Percentiles rank a stretch among this genome's conserved stretches.
Evolutionary conservation across 1,140 invertebrate genomes (phyloP).

Genomic region (Zaprionus tsacasi): DNA sequence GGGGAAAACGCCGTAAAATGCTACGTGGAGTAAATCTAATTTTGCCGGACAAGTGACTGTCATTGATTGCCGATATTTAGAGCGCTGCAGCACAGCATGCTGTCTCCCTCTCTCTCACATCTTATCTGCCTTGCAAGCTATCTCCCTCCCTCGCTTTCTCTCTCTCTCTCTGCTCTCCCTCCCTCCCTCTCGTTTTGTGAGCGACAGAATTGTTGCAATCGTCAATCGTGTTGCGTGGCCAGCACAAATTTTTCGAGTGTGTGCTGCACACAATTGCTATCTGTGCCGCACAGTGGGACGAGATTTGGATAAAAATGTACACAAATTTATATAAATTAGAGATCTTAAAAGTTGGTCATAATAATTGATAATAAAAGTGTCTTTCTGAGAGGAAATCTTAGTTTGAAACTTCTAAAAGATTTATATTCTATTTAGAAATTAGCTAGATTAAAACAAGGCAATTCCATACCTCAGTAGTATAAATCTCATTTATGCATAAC

Average conservation of each 20-base stretch:
- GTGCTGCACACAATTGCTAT: slow-evolving; percentile 56
- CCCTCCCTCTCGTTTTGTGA: slow-evolving; percentile 8
- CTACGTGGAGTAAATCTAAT: slow-evolving; percentile 74
- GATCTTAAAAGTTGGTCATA: background rate
- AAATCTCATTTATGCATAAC: no score
- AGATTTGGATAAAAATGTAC: background rate
- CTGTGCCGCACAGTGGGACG: slow-evolving; percentile 27
- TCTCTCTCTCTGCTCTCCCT: background rate
- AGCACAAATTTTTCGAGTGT: slow-evolving; percentile 64
- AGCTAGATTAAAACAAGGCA: no score
- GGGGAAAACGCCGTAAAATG: slow-evolving; percentile 56
- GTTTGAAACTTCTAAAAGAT: no score
- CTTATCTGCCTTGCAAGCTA: background rate
- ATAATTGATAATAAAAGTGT: no score
- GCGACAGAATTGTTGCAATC: slow-evolving; percentile 64
- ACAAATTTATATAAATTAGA: background rate
- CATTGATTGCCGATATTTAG: slow-evolving; percentile 74
- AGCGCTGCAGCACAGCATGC: slow-evolving; percentile 36
- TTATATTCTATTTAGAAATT: no score
- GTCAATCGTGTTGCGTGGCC: slow-evolving; percentile 73
- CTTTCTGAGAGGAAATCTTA: no score
- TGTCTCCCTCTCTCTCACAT: background rate
- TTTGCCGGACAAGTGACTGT: slow-evolving; percentile 76
- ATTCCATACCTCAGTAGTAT: no score
- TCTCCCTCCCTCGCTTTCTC: background rate